phyloP scores from a whole-genome alignment of 2,113 vertebrate genomes.

The Oenanthe melanoleuca region DNA sequence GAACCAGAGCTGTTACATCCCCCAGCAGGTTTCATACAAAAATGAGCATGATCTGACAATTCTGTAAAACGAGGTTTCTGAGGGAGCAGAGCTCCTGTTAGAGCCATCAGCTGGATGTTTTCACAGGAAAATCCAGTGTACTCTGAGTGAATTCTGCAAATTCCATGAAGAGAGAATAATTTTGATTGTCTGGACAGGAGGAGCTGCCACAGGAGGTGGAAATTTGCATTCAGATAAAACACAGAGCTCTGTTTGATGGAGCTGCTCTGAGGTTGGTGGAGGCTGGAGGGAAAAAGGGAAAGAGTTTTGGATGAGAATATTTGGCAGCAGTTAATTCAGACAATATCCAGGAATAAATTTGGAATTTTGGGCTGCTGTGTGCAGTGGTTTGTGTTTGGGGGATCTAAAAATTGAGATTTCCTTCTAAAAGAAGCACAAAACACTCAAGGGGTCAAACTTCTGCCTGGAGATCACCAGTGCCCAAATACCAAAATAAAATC shows the following conservation, averaged over 20 bases:
- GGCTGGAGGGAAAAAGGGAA: neutral
- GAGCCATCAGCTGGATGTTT: neutral
- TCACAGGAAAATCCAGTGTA: neutral
- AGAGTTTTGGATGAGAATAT: neutral
- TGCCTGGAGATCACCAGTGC: neutral
- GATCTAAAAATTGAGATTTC: too few species aligned
- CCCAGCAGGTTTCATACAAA: accelerated
- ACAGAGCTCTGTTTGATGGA: accelerated
- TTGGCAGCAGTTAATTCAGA: neutral
- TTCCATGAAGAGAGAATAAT: accelerated
- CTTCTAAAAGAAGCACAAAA: accelerated
- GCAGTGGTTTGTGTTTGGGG: neutral
- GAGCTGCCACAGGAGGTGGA: accelerated
- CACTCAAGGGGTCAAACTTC: neutral
- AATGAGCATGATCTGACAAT: neutral
- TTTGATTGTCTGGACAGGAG: neutral
- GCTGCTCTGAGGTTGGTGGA: neutral
- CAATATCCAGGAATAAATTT: accelerated
- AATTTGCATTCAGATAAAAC: neutral
- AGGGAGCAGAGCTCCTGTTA: neutral
- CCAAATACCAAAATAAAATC: neutral
- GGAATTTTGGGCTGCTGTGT: neutral
- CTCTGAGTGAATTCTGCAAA: too few species aligned
- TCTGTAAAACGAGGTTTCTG: neutral
- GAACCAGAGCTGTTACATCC: neutral